Percentiles rank a stretch among this genome's conserved stretches.
These are phyloP conservation scores for Megaceryle torquata DNA, from an alignment of 2,113 vertebrate genomes.

Conservation along the genomic window DNA sequence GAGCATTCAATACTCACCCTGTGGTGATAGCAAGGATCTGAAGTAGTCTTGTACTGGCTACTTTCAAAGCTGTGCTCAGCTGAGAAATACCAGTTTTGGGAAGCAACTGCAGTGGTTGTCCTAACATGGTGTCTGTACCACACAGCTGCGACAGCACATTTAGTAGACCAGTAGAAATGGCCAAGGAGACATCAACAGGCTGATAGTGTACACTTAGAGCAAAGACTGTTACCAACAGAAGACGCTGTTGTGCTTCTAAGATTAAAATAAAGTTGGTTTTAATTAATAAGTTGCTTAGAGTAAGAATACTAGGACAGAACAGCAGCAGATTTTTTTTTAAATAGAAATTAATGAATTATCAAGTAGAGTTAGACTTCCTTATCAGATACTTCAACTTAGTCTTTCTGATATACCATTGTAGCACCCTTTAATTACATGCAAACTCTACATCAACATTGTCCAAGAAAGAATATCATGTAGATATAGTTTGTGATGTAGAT, in stretches of 20 bases:
- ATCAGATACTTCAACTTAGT: not conserved
- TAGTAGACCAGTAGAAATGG: conserved; percentile 93
- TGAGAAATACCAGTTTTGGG: conserved; percentile 92
- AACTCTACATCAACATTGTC: not conserved
- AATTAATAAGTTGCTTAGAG: not conserved
- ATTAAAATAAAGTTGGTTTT: not conserved
- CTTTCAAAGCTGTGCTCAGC: conserved; percentile 94
- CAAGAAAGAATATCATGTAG: not conserved
- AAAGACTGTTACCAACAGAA: conserved; percentile 95
- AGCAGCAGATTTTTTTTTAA: not conserved
- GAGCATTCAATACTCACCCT: conserved; percentile 75
- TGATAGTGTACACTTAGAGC: conserved; percentile 96
- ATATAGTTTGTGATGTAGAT: not conserved
- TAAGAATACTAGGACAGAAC: not conserved
- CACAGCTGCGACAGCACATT: conserved; percentile 94
- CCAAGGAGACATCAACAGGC: conserved; percentile 94
- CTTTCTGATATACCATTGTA: not conserved
- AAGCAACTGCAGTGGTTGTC: conserved; percentile 90
- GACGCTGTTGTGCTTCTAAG: conserved; percentile 94
- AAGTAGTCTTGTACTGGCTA: conserved; percentile 93
- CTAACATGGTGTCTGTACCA: conserved; percentile 93
- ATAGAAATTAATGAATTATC: not conserved
- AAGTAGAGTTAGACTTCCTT: not conserved
- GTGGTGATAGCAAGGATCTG: conserved; percentile 98
- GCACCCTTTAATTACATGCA: not conserved